Conservation (phyloP, 2,888 invertebrate species). For the Camponotus fellah region DNA sequence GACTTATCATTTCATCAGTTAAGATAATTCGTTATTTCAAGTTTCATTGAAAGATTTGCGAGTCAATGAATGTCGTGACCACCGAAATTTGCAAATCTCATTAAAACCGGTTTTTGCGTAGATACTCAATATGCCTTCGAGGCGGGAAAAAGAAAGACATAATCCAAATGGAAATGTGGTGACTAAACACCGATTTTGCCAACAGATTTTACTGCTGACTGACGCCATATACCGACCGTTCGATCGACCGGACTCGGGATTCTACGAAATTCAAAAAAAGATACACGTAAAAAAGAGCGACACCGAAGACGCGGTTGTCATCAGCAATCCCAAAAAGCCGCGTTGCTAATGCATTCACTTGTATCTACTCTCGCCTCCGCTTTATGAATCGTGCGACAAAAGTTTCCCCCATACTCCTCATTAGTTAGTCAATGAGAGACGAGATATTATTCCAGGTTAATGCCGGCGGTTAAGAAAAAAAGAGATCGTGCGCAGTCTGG, state of each 20-base stretch:
- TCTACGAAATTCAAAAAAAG: conserved; percentile 29
- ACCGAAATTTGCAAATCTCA: conserved; percentile 50
- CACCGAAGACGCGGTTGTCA: neutral
- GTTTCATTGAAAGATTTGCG: conserved; percentile 52
- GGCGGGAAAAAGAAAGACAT: conserved; percentile 27
- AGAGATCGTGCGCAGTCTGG: conserved; percentile 12
- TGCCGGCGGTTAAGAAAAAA: neutral
- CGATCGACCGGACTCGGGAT: conserved; percentile 2
- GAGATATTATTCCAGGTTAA: conserved; percentile 11
- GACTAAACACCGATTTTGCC: conserved; percentile 47
- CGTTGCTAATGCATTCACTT: conserved; percentile 15
- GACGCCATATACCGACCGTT: conserved; percentile 25
- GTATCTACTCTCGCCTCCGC: neutral
- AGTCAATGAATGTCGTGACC: conserved; percentile 52
- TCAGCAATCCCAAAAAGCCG: conserved; percentile 4
- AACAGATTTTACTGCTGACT: conserved; percentile 20
- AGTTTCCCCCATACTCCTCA: neutral
- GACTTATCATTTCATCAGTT: conserved; percentile 3
- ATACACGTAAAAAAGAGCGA: conserved; percentile 21
- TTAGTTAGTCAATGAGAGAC: conserved; percentile 21
- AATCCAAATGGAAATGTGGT: conserved; percentile 30
- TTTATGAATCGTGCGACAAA: neutral
- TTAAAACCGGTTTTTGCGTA: conserved; percentile 55
- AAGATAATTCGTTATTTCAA: conserved; percentile 30
- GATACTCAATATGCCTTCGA: neutral